Evolutionary conservation across 2,888 invertebrate genomes (phyloP).

Genomic region (Dione vanillae): DNA sequence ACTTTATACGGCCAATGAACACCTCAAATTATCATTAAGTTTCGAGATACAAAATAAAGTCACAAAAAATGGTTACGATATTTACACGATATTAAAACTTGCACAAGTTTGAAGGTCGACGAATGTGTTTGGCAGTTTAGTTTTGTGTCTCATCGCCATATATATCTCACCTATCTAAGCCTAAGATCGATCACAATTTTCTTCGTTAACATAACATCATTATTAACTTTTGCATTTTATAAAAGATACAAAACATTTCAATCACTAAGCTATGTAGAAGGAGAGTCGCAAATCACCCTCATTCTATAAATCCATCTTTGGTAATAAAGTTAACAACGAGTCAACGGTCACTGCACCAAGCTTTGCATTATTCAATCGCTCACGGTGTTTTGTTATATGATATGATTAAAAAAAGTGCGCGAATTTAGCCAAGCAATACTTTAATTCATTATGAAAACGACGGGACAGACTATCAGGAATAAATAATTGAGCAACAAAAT

Average conservation of each 20-base stretch:
- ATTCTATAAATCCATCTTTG: slow-evolving; percentile 78
- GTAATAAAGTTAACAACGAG: slow-evolving; percentile 79
- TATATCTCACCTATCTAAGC: slow-evolving; percentile 69
- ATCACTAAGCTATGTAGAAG: slow-evolving; percentile 75
- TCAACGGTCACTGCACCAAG: slow-evolving; percentile 67
- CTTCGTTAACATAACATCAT: slow-evolving; percentile 73
- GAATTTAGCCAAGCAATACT: slow-evolving; percentile 48
- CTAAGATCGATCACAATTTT: slow-evolving; percentile 79
- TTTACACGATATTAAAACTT: slow-evolving; percentile 56
- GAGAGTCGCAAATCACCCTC: slow-evolving; percentile 66
- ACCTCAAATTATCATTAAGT: slow-evolving; percentile 28
- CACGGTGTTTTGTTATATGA: slow-evolving; percentile 40
- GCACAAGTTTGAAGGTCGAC: slow-evolving; percentile 42
- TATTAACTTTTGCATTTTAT: slow-evolving; percentile 70
- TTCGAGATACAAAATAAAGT: slow-evolving; percentile 32
- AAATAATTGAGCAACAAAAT: slow-evolving; percentile 75
- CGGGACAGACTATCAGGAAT: slow-evolving; percentile 69
- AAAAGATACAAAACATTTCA: slow-evolving; percentile 81
- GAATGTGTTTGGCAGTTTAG: slow-evolving; percentile 53
- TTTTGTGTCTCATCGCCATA: slow-evolving; percentile 49
- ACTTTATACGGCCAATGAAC: slow-evolving; percentile 11
- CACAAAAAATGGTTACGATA: slow-evolving; percentile 48
- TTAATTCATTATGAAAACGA: slow-evolving; percentile 23
- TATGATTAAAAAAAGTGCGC: slow-evolving; percentile 32
- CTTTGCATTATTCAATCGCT: slow-evolving; percentile 50